Conservation (phyloP, 1,140 invertebrate genomes). For the Helicoverpa zea region DNA sequence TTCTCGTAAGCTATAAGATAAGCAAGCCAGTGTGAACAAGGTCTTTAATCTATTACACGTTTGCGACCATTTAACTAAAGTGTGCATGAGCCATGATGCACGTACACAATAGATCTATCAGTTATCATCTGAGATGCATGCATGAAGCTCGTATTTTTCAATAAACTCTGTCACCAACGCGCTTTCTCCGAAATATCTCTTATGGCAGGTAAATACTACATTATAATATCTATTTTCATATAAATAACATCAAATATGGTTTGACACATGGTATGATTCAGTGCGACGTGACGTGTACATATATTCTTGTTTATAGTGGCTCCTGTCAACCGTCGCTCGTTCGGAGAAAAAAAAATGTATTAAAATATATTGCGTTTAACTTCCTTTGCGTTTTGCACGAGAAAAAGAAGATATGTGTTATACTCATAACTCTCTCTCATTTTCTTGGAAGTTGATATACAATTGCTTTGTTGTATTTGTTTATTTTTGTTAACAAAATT, state of each 20-base stretch:
- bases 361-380: conserved; percentile 53
- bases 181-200: neutral
- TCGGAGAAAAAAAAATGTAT: conserved; percentile 46
- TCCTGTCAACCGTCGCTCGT: conserved; percentile 45
- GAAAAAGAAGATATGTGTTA: conserved; percentile 48
- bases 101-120: too few relatives aligned
- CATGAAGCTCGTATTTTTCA: neutral
- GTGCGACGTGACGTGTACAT: conserved; percentile 33
- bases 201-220: conserved; percentile 14
- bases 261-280: conserved; percentile 45
- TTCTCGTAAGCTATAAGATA: neutral
- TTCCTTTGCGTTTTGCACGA: conserved; percentile 44
- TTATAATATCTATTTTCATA: conserved; percentile 48
- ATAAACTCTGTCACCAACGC: neutral
- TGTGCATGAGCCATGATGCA: neutral
- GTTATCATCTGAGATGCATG: too few relatives aligned
- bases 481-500: conserved; percentile 51
- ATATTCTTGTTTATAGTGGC: conserved; percentile 45
- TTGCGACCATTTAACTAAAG: neutral
- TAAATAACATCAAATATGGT: conserved; percentile 48
- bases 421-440: conserved; percentile 49
- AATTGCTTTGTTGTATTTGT: conserved; percentile 54
- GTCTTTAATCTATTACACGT: neutral
- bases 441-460: conserved; percentile 57
- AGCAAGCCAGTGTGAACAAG: neutral